A percentile compares a stretch with the other conserved stretches of the same genome.
These are phyloP conservation scores for Esperia sulphurella DNA, from an alignment of 2,888 invertebrate genomes.

Conservation along the genomic window DNA sequence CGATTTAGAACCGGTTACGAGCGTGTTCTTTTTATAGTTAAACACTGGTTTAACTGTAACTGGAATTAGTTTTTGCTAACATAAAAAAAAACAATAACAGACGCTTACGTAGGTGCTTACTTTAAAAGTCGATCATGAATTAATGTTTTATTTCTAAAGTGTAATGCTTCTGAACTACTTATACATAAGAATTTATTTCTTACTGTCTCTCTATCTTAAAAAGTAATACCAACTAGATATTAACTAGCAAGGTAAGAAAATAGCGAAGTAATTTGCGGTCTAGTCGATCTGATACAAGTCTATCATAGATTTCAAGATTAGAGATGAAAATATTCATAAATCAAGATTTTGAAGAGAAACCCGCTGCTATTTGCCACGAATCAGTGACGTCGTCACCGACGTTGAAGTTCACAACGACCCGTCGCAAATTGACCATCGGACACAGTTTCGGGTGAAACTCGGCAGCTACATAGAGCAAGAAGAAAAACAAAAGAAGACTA, in stretches of 20 bases:
- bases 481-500: conserved; percentile 23
- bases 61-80: conserved; percentile 42
- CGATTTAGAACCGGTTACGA: conserved; percentile 5
- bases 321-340: not conserved
- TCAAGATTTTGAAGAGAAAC: not conserved
- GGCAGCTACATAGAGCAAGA: conserved; percentile 14
- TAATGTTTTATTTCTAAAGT: no score
- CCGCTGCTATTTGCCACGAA: no score
- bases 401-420: no score
- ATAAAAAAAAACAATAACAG: conserved; percentile 59
- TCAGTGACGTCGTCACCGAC: no score
- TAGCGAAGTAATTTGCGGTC: no score
- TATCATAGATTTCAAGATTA: not conserved
- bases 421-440: conserved; percentile 39
- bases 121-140: conserved; percentile 44
- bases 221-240: no score
- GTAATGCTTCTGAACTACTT: no score
- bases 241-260: no score
- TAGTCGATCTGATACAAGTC: not conserved
- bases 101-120: conserved; percentile 24
- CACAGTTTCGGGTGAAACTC: conserved; percentile 47
- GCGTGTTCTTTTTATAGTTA: conserved; percentile 9
- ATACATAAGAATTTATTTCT: no score
- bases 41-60: conserved; percentile 20
- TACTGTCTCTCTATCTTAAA: no score